Percentiles rank a stretch among this genome's conserved stretches.
These are phyloP conservation scores for Eulacestoma nigropectus DNA, from an alignment of 2,113 vertebrate species.

Conservation along the genomic window DNA sequence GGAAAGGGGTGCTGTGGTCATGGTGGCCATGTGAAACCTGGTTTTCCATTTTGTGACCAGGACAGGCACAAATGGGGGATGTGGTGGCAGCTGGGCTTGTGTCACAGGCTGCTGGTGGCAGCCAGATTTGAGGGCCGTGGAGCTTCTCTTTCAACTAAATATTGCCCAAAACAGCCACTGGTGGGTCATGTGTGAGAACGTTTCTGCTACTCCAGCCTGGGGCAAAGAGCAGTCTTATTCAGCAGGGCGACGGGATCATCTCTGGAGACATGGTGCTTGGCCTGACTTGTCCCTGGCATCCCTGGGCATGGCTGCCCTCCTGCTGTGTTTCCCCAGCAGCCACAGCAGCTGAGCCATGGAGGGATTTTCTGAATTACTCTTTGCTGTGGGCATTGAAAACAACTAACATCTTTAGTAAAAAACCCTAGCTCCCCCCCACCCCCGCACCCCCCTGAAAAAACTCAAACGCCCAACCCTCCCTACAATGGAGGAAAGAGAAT, in stretches of 20 bases:
- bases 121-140: rapidly evolving
- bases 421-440: background rate
- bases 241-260: rapidly evolving
- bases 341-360: background rate
- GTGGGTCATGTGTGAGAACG: background rate
- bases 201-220: background rate
- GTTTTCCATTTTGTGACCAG: background rate
- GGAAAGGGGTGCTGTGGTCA: rapidly evolving
- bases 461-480: too few species aligned
- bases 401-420: background rate
- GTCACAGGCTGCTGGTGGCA: background rate
- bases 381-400: background rate
- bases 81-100: background rate
- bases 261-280: background rate
- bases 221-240: background rate
- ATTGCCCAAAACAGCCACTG: background rate
- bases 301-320: background rate
- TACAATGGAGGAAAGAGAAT: background rate
- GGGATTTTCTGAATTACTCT: background rate
- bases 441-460: rapidly evolving
- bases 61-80: rapidly evolving
- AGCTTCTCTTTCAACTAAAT: background rate
- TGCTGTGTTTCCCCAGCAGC: background rate
- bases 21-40: background rate
- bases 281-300: background rate